Conservation (phyloP, 2,113 vertebrate genomes). For the Triplophysa rosa region DNA sequence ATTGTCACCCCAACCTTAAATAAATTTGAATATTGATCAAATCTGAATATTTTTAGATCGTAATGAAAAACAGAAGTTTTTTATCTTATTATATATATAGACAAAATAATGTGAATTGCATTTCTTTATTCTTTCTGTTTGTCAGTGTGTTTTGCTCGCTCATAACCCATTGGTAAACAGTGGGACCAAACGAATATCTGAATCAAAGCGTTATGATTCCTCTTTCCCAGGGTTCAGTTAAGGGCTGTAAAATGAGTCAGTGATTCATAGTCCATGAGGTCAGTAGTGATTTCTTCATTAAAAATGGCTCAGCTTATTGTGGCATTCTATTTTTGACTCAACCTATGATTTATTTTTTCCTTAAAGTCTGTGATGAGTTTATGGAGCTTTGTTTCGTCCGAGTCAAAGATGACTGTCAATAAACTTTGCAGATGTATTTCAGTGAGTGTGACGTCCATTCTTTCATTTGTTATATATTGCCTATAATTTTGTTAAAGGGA, state of each 20-base stretch:
- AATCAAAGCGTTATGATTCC: constrained; percentile 32
- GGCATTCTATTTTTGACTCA: constrained; percentile 48
- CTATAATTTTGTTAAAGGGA: too few relatives aligned
- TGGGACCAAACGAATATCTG: constrained; percentile 65
- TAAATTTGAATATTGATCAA: constrained; percentile 1
- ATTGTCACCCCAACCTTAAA: constrained; percentile 26
- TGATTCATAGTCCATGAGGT: constrained; percentile 32
- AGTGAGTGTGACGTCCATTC: constrained; percentile 13
- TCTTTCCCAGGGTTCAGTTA: not conserved
- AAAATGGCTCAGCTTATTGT: constrained; percentile 23
- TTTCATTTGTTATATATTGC: not conserved
- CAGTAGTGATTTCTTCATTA: constrained; percentile 31
- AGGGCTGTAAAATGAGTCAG: constrained; percentile 34
- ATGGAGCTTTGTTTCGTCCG: constrained; percentile 68
- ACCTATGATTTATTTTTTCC: constrained; percentile 57
- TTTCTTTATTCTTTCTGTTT: not conserved
- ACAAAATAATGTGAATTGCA: too few relatives aligned
- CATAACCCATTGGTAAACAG: constrained; percentile 51
- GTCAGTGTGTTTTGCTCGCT: constrained; percentile 46
- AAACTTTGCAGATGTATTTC: constrained; percentile 71
- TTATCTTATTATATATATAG: constrained; percentile 1
- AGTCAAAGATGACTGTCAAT: constrained; percentile 73
- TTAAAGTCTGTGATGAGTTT: constrained; percentile 60
- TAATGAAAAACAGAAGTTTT: constrained; percentile 10
- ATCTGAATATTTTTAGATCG: constrained; percentile 35